Evolutionary conservation across 2,888 invertebrate genomes (phyloP).

Genomic region (Druceiella hillmani): DNA sequence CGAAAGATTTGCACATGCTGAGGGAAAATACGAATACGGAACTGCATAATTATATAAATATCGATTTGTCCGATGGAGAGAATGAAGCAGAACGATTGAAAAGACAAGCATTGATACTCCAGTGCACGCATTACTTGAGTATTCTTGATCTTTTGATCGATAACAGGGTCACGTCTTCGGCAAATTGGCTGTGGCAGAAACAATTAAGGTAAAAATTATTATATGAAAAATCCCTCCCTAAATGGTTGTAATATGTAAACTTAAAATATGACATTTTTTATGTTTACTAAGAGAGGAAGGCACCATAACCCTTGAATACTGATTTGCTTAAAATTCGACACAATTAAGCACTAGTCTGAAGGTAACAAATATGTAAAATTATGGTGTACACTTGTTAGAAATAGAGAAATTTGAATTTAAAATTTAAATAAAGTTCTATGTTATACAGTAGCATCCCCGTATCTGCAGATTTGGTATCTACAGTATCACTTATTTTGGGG

Average conservation of each 20-base stretch:
- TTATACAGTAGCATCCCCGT: too few species aligned
- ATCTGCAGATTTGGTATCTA: too few species aligned
- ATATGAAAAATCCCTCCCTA: constrained; percentile 7
- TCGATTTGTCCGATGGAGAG: constrained; percentile 42
- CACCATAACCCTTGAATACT: background rate
- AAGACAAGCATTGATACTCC: constrained; percentile 86
- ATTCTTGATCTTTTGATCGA: constrained; percentile 74
- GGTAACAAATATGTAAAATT: too few species aligned
- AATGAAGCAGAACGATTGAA: constrained; percentile 71
- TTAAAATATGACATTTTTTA: constrained; percentile 8
- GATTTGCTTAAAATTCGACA: too few species aligned
- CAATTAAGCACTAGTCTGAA: too few species aligned
- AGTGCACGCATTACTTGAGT: constrained; percentile 86
- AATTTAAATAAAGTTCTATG: too few species aligned
- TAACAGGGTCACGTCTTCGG: constrained; percentile 57
- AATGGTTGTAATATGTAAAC: constrained; percentile 7
- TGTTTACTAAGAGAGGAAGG: background rate
- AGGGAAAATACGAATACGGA: constrained; percentile 48
- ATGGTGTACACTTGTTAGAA: too few species aligned
- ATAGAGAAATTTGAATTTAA: too few species aligned
- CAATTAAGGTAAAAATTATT: constrained; percentile 65
- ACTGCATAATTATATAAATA: constrained; percentile 43
- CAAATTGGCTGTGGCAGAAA: constrained; percentile 93
- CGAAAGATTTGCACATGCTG: constrained; percentile 55
- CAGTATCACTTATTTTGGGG: too few species aligned